Evolutionary conservation across 2,113 vertebrate genomes (phyloP).

Genomic region (Zeus faber): DNA sequence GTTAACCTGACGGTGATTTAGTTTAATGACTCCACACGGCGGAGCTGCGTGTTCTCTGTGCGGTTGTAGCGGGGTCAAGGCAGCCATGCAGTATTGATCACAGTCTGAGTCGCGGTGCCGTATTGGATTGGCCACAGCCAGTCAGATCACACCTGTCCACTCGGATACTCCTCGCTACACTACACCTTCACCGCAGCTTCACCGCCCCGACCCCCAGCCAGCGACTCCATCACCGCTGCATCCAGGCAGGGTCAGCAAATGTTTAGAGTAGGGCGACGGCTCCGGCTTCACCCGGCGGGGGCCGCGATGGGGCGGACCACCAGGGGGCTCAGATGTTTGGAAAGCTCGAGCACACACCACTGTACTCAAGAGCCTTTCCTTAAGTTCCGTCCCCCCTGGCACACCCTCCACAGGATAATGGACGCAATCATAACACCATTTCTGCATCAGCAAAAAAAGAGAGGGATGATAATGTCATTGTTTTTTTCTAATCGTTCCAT

Average conservation of each 20-base stretch:
- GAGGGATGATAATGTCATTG: background rate
- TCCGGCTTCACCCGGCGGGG: too few species aligned
- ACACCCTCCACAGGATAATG: background rate
- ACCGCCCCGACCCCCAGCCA: slow-evolving; percentile 1
- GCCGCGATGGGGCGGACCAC: too few species aligned
- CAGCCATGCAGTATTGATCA: slow-evolving; percentile 33
- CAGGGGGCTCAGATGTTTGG: slow-evolving; percentile 12
- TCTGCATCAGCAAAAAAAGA: too few species aligned
- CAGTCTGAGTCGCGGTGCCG: slow-evolving; percentile 15
- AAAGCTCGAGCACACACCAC: slow-evolving; percentile 7
- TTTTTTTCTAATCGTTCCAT: slow-evolving; percentile 10
- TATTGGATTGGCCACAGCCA: slow-evolving; percentile 19
- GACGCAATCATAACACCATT: slow-evolving; percentile 1
- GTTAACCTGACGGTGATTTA: background rate
- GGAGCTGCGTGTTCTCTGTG: background rate
- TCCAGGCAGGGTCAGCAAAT: slow-evolving; percentile 30
- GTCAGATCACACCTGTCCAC: slow-evolving; percentile 55
- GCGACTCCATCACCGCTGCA: slow-evolving; percentile 16
- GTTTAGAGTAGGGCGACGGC: slow-evolving; percentile 18
- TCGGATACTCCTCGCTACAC: slow-evolving; percentile 37
- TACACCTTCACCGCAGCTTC: slow-evolving; percentile 5
- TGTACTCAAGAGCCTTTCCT: slow-evolving; percentile 9
- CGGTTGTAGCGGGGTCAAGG: slow-evolving; percentile 22
- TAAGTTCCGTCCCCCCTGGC: too few species aligned
- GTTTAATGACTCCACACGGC: background rate